phyloP scores from a whole-genome alignment of 2,113 vertebrate genomes.

The Chionodraco myersi region DNA sequence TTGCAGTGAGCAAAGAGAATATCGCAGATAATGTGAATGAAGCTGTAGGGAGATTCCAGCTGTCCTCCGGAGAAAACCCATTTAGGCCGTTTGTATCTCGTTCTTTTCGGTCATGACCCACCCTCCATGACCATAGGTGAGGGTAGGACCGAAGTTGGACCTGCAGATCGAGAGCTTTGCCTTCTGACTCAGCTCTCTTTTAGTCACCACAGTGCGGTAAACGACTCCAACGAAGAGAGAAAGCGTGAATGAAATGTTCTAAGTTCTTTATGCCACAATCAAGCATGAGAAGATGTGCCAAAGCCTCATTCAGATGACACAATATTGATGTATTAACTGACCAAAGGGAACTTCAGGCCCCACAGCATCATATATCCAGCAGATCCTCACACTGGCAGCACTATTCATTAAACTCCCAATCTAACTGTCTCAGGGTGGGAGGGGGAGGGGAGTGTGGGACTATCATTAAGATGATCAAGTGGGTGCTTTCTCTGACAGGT shows the following conservation, averaged over 20 bases:
- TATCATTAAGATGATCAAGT: slow-evolving; percentile 41
- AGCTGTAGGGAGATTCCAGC: no score
- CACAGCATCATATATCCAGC: slow-evolving; percentile 29
- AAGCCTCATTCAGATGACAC: slow-evolving; percentile 30
- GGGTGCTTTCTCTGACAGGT: slow-evolving; percentile 4
- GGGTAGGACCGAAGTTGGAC: no score
- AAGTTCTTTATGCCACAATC: not conserved
- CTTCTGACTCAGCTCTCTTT: no score
- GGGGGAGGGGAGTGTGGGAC: not conserved
- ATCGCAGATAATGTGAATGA: no score
- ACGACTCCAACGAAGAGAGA: not conserved
- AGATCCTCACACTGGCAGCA: slow-evolving; percentile 30
- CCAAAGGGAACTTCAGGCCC: slow-evolving; percentile 27
- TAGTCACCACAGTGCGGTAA: no score
- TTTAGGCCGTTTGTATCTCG: no score
- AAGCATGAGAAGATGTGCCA: slow-evolving; percentile 1
- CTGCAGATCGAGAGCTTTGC: no score
- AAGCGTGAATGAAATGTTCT: not conserved
- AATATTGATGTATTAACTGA: slow-evolving; percentile 47
- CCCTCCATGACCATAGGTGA: no score
- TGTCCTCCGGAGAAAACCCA: no score
- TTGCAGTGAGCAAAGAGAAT: no score
- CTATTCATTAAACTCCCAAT: slow-evolving; percentile 47
- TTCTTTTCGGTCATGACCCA: no score
- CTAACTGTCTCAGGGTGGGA: slow-evolving; percentile 46